Base-by-base conservation (phyloP, 2,113 vertebrate species). In the Stigmatopora argus region DNA sequence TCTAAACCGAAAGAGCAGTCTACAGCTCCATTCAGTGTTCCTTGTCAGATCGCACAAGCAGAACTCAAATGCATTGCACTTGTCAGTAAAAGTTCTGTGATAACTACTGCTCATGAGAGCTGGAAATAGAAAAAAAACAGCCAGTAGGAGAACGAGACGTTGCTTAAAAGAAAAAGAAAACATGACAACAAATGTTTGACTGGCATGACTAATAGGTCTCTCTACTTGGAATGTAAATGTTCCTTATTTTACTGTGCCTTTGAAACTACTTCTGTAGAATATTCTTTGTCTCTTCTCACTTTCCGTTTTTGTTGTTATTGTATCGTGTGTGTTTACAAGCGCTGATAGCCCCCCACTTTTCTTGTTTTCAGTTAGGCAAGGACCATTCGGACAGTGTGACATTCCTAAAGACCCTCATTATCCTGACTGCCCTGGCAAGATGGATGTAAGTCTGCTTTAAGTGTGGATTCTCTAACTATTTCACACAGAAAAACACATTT, bases 341-440 rank as follows among this genome's bases (percentile, higher is more conserved):
- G 60, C 64, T 63, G 55, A 82, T 77, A 70, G 72, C 75, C 45
- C n/a, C 47, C 15, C 41, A 15, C 58, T 70, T 79, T 9, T 77
- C 17, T 77, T 72, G 47, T 62, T 66, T 80, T 58, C 80, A 95
- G 94, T 74, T 58, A 80, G 85, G 63, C 93, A 97, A 17, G 90
- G 93, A 70, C 85, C 88, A 56, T 85, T 87, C 60, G 94, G 94
- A 79, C 94, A 95, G 75, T 99, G 96, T 5, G 96, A 97, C 78
- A 90, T 92, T 26, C 95, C 95, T 69, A 93, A 93, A 79, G 94
- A 99, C 76, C 93, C 94, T 52, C 92, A 87, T 69, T 98, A 92
- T 79, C 95, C 96, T 2, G 94, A 99, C 87, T 99, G 96, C 18
- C 83, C 92, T 38, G 92, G 93, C 75, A 99, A 98, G 88, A 92